Evolutionary conservation across 1,140 invertebrate genomes (phyloP).

Genomic region (Sycobia sp.): DNA sequence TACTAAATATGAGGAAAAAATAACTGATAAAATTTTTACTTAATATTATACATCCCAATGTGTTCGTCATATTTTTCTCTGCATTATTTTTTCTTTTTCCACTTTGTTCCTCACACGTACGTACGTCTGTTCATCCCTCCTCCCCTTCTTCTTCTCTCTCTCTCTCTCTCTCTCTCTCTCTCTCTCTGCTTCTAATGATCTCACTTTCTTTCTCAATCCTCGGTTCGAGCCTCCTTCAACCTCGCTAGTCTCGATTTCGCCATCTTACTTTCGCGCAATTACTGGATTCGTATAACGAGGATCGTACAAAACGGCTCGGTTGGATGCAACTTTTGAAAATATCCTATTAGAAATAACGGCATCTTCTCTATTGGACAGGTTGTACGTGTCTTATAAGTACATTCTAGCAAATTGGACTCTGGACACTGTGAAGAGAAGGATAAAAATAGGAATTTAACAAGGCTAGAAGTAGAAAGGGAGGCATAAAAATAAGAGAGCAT

Average conservation of each 20-base stretch:
- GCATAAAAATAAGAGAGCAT: too few species aligned
- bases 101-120: too few species aligned
- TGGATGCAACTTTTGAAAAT: conserved; percentile 58
- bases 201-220: too few species aligned
- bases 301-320: conserved; percentile 39
- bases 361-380: conserved; percentile 46
- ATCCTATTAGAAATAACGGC: conserved; percentile 59
- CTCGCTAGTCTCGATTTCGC: conserved; percentile 21
- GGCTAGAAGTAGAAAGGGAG: too few species aligned
- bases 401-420: conserved; percentile 31
- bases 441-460: background rate
- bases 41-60: too few species aligned
- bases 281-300: conserved; percentile 28
- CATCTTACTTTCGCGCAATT: conserved; percentile 18
- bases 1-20: too few species aligned
- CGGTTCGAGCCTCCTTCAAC: too few species aligned
- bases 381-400: conserved; percentile 38
- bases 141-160: background rate
- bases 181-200: conserved; percentile 22
- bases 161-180: background rate
- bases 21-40: too few species aligned
- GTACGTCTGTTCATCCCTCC: too few species aligned
- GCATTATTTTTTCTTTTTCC: too few species aligned
- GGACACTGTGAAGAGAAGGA: conserved; percentile 12
- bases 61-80: too few species aligned